These are phyloP conservation scores for Capitulum mitella DNA, from an alignment of 2,888 invertebrate genomes.

Conservation along the genomic window DNA sequence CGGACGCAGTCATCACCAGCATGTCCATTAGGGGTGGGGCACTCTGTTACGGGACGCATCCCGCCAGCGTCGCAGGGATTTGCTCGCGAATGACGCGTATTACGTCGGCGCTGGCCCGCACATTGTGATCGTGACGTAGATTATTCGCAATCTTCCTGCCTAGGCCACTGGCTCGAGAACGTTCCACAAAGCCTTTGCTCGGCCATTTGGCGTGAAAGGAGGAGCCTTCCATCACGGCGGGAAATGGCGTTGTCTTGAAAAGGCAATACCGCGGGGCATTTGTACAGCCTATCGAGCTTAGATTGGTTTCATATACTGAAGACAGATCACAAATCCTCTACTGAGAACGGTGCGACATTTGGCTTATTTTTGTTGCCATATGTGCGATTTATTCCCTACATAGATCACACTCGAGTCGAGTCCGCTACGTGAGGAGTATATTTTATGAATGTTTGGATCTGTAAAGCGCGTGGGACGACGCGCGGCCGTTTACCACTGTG, in stretches of 20 bases:
- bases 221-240: background rate
- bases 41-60: background rate
- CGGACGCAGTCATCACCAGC: background rate
- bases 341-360: conserved; percentile 16
- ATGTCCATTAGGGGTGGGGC: background rate
- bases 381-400: conserved; percentile 15
- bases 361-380: conserved; percentile 22
- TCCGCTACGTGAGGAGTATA: background rate
- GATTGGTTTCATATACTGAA: background rate
- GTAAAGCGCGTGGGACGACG: background rate
- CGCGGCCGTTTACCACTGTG: background rate
- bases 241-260: background rate
- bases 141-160: background rate
- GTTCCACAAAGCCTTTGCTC: background rate
- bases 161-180: background rate
- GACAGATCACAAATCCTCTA: conserved; percentile 10
- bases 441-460: conserved; percentile 16
- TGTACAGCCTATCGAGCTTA: background rate
- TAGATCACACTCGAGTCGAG: conserved; percentile 17
- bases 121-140: background rate
- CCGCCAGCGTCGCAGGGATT: background rate
- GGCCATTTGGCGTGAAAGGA: background rate
- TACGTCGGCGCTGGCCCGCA: too few relatives aligned
- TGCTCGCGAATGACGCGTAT: background rate
- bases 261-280: background rate